Evolutionary conservation across 2,113 vertebrate species (phyloP), one percentile per base, ranked within the genome.

Genomic region (Phycodurus eques): DNA sequence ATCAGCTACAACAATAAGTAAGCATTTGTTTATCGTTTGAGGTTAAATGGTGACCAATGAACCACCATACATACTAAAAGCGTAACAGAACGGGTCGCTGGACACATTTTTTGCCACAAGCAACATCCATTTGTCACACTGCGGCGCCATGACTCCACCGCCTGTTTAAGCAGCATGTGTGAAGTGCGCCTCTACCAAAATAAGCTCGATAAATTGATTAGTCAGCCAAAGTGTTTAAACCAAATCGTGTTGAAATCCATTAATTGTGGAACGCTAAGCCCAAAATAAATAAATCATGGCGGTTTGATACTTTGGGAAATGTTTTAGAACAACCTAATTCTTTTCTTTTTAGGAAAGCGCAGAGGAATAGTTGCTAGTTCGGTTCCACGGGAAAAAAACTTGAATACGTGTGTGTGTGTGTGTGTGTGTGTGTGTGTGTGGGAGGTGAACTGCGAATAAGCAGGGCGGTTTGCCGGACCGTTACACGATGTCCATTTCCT

Each of bases 81-180:
- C 84, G 87, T 85, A 86, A 87, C 51, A 10, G 82, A 71, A 71
- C 72, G 81, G 80, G 80, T 80, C 78, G 81, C 76, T 17, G 33
- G 82, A 86, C 81, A 85, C 85, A 79, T 1, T 27, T 86, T 82
- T 85, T 33, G 79, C 86, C 81, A 79, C 87, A 86, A 74, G 84
- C 72, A 79, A 77, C 80, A 78, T 85, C 82, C 77, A 81, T n/a
- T 64, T 83, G 84, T 89, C 79, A 76, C 83, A 88, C 82, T 83
- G 80, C 59, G 71, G 68, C 69, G 68, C 42, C 69, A 74, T 33
- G 6, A 73, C 79, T 84, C 70, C 49, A 71, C 73, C 79, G 79
- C 82, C 83, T 84, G 77, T 44, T 70, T 83, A 59, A 71, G 75
- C 78, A 83, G 81, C 70, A 78, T 74, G 42, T 64, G 20, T 64